Conservation (phyloP, 2,113 vertebrate species). For the Neopipo cinnamomea region DNA sequence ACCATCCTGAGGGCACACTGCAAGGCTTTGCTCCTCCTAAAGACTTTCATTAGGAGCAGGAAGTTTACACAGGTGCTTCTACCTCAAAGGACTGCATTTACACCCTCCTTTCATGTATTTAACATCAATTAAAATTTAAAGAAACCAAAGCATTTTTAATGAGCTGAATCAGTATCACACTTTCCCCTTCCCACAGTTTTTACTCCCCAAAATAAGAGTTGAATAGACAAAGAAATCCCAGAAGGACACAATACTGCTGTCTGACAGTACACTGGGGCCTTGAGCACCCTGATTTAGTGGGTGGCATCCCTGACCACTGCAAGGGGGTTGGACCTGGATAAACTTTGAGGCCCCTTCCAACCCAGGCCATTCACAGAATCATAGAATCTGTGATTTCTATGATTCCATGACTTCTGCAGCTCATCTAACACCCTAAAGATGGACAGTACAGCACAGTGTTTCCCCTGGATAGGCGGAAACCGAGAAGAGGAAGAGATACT, state of each 20-base stretch:
- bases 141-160: neutral
- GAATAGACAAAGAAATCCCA: neutral
- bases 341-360: neutral
- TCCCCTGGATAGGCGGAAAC: accelerated
- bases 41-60: neutral
- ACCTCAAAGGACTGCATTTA: neutral
- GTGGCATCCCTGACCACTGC: neutral
- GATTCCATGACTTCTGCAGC: neutral
- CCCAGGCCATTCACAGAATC: neutral
- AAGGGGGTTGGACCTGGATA: neutral
- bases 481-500: neutral
- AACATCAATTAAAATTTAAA: neutral
- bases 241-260: neutral
- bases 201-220: neutral
- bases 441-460: accelerated
- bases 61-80: neutral
- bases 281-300: neutral
- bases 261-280: too few relatives aligned
- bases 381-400: neutral
- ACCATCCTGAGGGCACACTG: neutral
- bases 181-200: neutral
- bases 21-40: neutral
- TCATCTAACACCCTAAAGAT: neutral
- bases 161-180: neutral
- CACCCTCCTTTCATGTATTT: neutral